A percentile compares a stretch with the other conserved stretches of the same genome.
These are phyloP conservation scores for Pogonognathellus flavescens DNA, from an alignment of 1,140 invertebrate genomes.

Conservation along the genomic window DNA sequence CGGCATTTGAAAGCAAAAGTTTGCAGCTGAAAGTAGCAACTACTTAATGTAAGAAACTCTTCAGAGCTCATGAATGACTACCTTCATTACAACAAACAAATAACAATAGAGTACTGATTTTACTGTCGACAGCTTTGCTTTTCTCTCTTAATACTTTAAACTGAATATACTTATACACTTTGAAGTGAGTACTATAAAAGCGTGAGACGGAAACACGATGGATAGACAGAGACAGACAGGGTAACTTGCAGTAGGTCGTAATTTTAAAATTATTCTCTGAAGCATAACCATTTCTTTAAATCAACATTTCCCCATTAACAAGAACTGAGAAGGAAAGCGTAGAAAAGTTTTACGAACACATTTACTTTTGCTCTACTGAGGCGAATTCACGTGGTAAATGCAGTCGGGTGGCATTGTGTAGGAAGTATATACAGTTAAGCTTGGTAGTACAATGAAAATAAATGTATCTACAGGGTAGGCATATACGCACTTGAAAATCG, in stretches of 20 bases:
- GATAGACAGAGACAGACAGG: constrained; percentile 5
- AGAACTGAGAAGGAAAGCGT: not conserved
- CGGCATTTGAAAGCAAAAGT: constrained; percentile 34
- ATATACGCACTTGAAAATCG: not conserved
- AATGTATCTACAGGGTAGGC: not conserved
- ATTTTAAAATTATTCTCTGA: constrained; percentile 38
- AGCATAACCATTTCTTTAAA: constrained; percentile 49
- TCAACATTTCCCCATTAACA: constrained; percentile 44
- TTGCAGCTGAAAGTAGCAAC: constrained; percentile 38
- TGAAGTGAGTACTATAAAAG: not conserved
- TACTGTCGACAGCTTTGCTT: constrained; percentile 30
- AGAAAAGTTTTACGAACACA: constrained; percentile 9
- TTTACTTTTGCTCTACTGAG: not conserved
- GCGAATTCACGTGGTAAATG: not conserved
- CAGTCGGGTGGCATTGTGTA: not conserved
- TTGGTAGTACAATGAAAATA: not conserved
- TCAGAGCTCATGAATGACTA: constrained; percentile 43
- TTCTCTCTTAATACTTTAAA: not conserved
- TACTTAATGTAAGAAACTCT: constrained; percentile 18
- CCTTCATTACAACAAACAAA: constrained; percentile 18
- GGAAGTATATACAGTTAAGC: not conserved
- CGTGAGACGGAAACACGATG: no score
- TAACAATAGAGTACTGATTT: constrained; percentile 36
- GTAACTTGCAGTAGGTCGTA: constrained; percentile 21
- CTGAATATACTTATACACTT: not conserved